Base-by-base conservation (phyloP, 2,113 vertebrate genomes). In the Brienomyrus longianalis region DNA sequence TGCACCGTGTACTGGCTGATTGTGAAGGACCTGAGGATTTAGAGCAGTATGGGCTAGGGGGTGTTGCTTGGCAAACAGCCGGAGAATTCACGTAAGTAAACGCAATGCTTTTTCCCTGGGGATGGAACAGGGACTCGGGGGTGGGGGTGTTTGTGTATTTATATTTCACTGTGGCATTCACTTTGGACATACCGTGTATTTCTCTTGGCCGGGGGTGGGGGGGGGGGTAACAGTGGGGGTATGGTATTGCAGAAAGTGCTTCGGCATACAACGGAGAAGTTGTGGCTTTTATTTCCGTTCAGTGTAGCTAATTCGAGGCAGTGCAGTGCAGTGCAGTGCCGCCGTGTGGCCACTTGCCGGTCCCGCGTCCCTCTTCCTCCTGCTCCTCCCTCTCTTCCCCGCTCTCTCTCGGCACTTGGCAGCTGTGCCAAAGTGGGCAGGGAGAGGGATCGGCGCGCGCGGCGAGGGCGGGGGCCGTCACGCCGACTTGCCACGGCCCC, bases 351-450 rank as follows among this genome's bases (percentile, higher is more conserved):
- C 48, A 7, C 62, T 43, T 1, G 15, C 47, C 3, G 27, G 15
- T 48, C 35, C 47, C 15, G 74, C 62, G 13, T 31, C 62, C 45
- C 5, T 45, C 19, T 17, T 90, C 51, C 47, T 87, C 48, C 56
- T 7, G 45, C 56, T 15, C 83, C 59, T 17, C 80, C 39, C 87
- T 89, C 86, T 83, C 87, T 62, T 59, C 5, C 35, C 9, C 15
- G 23, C 56, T 66, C 83, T 66, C 56, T 66, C 83, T 83, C 17
- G 11, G 23, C 39, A 7, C 23, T 91, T 89, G 90, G 89, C 90
- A 85, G 86, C 52, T 5, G 83, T 90, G 90, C 92, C 92, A 91
- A 91, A 92, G 86, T 91, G 92, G 90, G 91, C 92, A 89, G 92
- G 91, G 91, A 90, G 83, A 90, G 90, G 88, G 90, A 74, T 62